Percentiles rank a stretch among this genome's conserved stretches.
Conservation (phyloP, 2,113 vertebrate genomes). For the cat (Felis catus) region F.catus_Fca126_mat1.0 CM031412.1:10627001-10627500, state of each 20-base stretch:
- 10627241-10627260: background rate
- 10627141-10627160: background rate
- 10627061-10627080: background rate
- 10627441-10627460: background rate
- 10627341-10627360: background rate
- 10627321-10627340: background rate
- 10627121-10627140: conserved; percentile 25
- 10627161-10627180: background rate
- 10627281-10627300: background rate
- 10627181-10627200: conserved; percentile 5
- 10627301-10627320: background rate
- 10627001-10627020: too few species aligned
- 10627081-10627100: background rate
- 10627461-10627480: background rate
- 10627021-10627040: too few species aligned
- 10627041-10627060: too few species aligned
- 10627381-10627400: background rate
- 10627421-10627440: background rate
- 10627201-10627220: background rate
- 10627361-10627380: background rate
- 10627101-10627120: conserved; percentile 37
- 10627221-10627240: background rate
- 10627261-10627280: background rate
- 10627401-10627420: background rate
- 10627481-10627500: background rate